Evolutionary conservation across 1,140 invertebrate genomes (phyloP).

Genomic region (Nephila pilipes): DNA sequence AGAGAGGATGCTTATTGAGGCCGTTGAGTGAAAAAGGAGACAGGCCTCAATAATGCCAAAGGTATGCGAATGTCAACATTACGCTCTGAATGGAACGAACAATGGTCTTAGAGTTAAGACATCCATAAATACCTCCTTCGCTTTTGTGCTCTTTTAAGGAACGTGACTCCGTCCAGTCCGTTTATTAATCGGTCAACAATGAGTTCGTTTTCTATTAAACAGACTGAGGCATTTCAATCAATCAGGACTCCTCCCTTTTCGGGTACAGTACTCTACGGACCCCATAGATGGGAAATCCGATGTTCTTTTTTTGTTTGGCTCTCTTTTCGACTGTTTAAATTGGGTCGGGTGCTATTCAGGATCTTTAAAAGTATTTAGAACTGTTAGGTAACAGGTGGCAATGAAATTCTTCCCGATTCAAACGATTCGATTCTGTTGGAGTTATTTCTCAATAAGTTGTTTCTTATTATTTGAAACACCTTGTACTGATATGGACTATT

Average conservation of each 20-base stretch:
- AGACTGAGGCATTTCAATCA: background rate
- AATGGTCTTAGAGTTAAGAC: background rate
- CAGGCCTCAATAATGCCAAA: background rate
- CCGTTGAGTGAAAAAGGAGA: background rate
- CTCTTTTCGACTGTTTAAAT: background rate
- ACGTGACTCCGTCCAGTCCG: background rate
- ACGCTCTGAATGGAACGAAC: constrained; percentile 26
- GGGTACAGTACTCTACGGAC: background rate
- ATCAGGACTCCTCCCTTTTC: background rate
- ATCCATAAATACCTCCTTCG: background rate
- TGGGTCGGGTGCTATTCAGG: background rate
- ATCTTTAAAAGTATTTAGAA: background rate
- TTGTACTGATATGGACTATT: background rate
- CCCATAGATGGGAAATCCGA: background rate
- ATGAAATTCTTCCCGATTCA: background rate
- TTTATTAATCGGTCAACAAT: constrained; percentile 37
- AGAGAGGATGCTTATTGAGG: background rate
- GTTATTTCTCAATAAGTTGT: background rate
- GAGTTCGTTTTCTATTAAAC: constrained; percentile 10
- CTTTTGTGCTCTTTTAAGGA: background rate
- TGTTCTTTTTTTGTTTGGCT: background rate
- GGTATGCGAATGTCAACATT: constrained; percentile 21
- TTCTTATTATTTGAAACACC: background rate
- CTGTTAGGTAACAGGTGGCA: background rate
- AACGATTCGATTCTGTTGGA: background rate